Base-by-base conservation (phyloP, 2,797 vertebrate species). In the Botia kubotai region DNA sequence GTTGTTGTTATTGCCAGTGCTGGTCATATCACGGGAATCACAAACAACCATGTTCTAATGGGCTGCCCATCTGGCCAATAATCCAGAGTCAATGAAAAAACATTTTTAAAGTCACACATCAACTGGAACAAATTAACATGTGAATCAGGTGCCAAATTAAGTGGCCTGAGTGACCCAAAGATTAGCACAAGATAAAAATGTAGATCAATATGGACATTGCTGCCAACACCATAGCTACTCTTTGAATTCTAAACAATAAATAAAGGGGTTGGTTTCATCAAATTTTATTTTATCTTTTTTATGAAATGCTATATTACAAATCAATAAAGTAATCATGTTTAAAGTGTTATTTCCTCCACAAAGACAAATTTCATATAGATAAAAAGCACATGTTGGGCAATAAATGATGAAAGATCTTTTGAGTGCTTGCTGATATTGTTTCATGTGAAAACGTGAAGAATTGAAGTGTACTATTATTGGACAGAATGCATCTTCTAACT, bases 41-140 rank as follows among this genome's bases (percentile, higher is more conserved):
- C 87, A 91, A 93, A 88, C 90, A 91, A 88, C 88, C 89, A 87
- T 88, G 80, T 72, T 91, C 90, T 88, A 90, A 91, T 91, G 90
- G 89, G 87, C 88, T 92, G 91, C 91, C 93, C 93, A 93, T 94
- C 92, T 94, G 92, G 92, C 91, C 91, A 93, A 93, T 93, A 91
- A 92, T 89, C 86, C 90, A 86, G 84, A 93, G 89, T 92, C 91
- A 92, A 91, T 92, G 89, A 91, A 77, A 91, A 89, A 82, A 87
- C 86, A 87, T 90, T 92, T 93, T 92, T 89, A 89, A 91, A 90
- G 89, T 89, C 80, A 92, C 90, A 91, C 90, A 89, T 93, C 90
- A 92, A 91, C 90, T 92, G 90, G 89, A 91, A 92, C 90, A 91
- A 90, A 93, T 93, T 92, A 93, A 91, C 92, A 93, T 93, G 88